A percentile compares a stretch with the other conserved stretches of the same genome.
These are phyloP conservation scores for Neodiprion lecontei DNA, from an alignment of 1,140 invertebrate species.

Conservation along the genomic window DNA sequence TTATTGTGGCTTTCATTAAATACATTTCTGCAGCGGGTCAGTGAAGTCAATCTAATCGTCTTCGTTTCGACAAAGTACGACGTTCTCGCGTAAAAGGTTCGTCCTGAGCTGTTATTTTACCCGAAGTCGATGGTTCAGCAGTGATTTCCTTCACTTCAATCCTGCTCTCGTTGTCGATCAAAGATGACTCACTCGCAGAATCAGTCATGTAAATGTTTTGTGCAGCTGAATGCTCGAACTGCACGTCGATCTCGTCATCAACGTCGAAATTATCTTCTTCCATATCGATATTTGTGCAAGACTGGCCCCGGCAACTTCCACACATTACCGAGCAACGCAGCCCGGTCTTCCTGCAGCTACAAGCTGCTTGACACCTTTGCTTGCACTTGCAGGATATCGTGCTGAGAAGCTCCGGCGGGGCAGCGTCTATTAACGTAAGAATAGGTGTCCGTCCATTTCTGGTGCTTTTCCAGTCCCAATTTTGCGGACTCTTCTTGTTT, in stretches of 20 bases:
- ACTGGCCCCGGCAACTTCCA: constrained; percentile 8
- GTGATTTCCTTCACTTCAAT: too few relatives aligned
- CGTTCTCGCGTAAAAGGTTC: too few relatives aligned
- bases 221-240: too few relatives aligned
- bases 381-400: constrained; percentile 24
- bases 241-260: background rate
- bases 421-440: background rate
- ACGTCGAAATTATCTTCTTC: background rate
- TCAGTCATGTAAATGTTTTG: too few relatives aligned
- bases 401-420: constrained; percentile 20
- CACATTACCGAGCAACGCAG: constrained; percentile 25
- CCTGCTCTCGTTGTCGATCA: too few relatives aligned
- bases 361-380: constrained; percentile 10
- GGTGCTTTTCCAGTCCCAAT: constrained; percentile 22
- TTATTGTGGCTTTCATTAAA: too few relatives aligned
- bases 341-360: constrained; percentile 23
- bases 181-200: too few relatives aligned
- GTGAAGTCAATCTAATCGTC: too few relatives aligned
- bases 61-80: too few relatives aligned
- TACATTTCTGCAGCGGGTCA: too few relatives aligned
- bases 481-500: constrained; percentile 9
- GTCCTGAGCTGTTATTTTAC: background rate
- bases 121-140: too few relatives aligned
- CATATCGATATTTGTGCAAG: background rate
- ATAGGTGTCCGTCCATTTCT: constrained; percentile 6